Evolutionary conservation across 2,888 invertebrate genomes (phyloP).

Genomic region (Anthophora plumipes): DNA sequence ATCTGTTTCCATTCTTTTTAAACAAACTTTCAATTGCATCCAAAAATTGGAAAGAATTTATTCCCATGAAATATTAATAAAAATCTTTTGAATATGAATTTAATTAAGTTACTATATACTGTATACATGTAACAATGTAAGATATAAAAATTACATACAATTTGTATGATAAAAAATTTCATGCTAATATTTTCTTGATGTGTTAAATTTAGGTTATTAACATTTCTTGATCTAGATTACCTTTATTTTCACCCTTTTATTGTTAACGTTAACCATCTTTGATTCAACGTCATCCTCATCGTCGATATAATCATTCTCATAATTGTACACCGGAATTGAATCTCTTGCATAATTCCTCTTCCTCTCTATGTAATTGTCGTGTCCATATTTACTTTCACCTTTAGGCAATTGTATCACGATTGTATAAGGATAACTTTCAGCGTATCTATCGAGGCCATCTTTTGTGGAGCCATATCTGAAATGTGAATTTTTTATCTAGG

Average conservation of each 20-base stretch:
- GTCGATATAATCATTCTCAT: slow-evolving; percentile 65
- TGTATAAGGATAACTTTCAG: slow-evolving; percentile 70
- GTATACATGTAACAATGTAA: no score
- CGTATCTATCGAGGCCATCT: slow-evolving; percentile 28
- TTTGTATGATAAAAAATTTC: neutral
- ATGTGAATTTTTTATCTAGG: slow-evolving; percentile 1
- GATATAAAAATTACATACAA: no score
- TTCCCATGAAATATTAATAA: no score
- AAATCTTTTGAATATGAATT: no score
- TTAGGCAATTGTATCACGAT: slow-evolving; percentile 78
- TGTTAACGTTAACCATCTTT: slow-evolving; percentile 58
- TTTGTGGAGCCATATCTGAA: slow-evolving; percentile 23
- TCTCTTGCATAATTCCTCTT: slow-evolving; percentile 57
- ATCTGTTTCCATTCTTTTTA: no score
- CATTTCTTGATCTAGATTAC: slow-evolving; percentile 49
- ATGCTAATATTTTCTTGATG: neutral
- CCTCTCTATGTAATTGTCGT: slow-evolving; percentile 39
- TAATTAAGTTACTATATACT: no score
- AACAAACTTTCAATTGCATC: no score
- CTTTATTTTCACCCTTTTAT: slow-evolving; percentile 70
- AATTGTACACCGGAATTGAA: slow-evolving; percentile 38
- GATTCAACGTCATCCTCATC: slow-evolving; percentile 62
- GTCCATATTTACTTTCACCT: slow-evolving; percentile 44
- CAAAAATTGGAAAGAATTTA: no score
- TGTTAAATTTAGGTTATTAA: neutral